Conservation (phyloP, 2,888 invertebrate genomes). For the Ormyrus thymus region DNA sequence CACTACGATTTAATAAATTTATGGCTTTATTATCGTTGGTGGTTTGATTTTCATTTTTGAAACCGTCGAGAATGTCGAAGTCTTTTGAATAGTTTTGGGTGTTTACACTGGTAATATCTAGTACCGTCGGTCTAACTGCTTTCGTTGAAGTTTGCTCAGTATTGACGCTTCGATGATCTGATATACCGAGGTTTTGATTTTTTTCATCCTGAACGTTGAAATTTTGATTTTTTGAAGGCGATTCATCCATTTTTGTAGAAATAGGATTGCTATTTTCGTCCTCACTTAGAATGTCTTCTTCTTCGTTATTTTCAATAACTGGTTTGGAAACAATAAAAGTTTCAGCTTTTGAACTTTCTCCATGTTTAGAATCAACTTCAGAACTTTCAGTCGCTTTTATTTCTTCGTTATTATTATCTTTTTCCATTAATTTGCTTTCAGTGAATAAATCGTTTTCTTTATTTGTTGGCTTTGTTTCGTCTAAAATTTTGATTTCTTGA, state of each 20-base stretch:
- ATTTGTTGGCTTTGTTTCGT: neutral
- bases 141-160: slow-evolving; percentile 29
- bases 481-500: neutral
- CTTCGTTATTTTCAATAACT: neutral
- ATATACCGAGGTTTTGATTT: slow-evolving; percentile 56
- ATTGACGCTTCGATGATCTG: slow-evolving; percentile 8
- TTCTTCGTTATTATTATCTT: slow-evolving; percentile 14
- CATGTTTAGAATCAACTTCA: neutral
- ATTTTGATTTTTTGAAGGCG: slow-evolving; percentile 6
- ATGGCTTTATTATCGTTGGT: neutral
- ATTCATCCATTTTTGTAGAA: neutral
- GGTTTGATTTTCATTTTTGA: neutral
- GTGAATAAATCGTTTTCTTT: neutral
- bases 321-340: slow-evolving; percentile 10
- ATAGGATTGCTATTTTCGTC: slow-evolving; percentile 50
- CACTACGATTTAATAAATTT: slow-evolving; percentile 53
- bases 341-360: slow-evolving; percentile 11
- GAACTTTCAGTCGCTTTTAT: neutral
- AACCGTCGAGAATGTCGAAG: slow-evolving; percentile 28
- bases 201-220: slow-evolving; percentile 6
- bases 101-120: slow-evolving; percentile 55
- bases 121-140: slow-evolving; percentile 59
- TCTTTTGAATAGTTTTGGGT: neutral
- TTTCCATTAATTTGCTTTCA: neutral
- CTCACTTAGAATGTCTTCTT: neutral